Evolutionary conservation across 2,888 invertebrate species (phyloP).

Genomic region (Diplazon laetatorius): DNA sequence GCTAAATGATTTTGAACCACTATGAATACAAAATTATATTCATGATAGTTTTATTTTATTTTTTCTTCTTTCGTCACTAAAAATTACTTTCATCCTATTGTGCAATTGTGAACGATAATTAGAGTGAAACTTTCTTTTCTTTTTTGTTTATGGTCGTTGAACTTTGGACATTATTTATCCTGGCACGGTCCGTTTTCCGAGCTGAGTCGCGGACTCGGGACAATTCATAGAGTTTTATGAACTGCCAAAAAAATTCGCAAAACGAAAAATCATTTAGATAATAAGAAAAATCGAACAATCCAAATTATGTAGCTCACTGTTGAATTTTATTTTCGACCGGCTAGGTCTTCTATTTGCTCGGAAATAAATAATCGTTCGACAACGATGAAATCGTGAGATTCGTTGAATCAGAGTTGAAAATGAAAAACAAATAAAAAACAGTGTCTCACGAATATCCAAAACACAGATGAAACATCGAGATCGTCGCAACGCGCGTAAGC

Average conservation of each 20-base stretch:
- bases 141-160: slow-evolving; percentile 71
- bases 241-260: not conserved
- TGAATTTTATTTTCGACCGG: not conserved
- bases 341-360: not conserved
- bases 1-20: no score
- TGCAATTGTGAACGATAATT: slow-evolving; percentile 65
- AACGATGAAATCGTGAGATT: slow-evolving; percentile 29
- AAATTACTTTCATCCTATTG: slow-evolving; percentile 63
- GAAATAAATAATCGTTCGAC: slow-evolving; percentile 11
- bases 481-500: slow-evolving; percentile 16
- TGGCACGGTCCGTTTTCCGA: slow-evolving; percentile 38
- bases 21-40: not conserved
- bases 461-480: slow-evolving; percentile 19
- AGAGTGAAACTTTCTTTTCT: slow-evolving; percentile 70
- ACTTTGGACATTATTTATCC: slow-evolving; percentile 68
- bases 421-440: not conserved
- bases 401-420: slow-evolving; percentile 36
- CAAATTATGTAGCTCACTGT: no score
- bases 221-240: slow-evolving; percentile 21
- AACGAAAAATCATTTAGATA: not conserved
- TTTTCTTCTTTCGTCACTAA: slow-evolving; percentile 23
- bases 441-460: no score
- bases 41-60: slow-evolving; percentile 11
- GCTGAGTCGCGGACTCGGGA: slow-evolving; percentile 36
- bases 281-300: slow-evolving; percentile 16